A percentile compares a stretch with the other conserved stretches of the same genome.
Conservation (phyloP, 2,888 invertebrate species). For the Panopea generosa region DNA sequence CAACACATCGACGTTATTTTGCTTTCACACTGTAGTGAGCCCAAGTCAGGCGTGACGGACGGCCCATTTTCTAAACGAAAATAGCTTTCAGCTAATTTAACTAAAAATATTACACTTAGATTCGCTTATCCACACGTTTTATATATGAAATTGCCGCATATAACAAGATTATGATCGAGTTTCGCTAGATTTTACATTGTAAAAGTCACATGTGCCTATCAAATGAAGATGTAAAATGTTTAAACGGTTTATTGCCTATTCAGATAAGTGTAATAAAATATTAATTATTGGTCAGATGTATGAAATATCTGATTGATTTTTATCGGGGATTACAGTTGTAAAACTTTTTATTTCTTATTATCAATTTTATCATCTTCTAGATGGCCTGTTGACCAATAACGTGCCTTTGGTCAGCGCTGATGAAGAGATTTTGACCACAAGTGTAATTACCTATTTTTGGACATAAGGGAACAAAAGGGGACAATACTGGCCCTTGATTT, state of each 20-base stretch:
- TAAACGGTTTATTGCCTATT: constrained; percentile 39
- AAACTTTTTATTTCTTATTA: constrained; percentile 53
- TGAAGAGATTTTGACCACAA: constrained; percentile 39
- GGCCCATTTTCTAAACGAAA: constrained; percentile 31
- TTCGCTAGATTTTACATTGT: no score
- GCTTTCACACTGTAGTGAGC: background rate
- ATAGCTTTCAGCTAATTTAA: background rate
- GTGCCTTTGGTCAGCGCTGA: constrained; percentile 3
- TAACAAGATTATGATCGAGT: no score
- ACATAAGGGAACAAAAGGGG: constrained; percentile 52
- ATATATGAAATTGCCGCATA: no score
- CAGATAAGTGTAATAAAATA: constrained; percentile 45
- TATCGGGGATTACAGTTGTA: constrained; percentile 59
- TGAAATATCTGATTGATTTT: constrained; percentile 35
- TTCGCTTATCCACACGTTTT: no score
- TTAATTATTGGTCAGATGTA: constrained; percentile 37
- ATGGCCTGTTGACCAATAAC: constrained; percentile 26
- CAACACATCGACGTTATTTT: no score
- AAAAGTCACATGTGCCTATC: no score
- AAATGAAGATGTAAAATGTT: background rate
- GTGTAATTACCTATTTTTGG: constrained; percentile 48
- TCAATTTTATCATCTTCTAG: constrained; percentile 42
- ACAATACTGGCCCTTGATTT: constrained; percentile 57
- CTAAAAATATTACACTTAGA: no score
- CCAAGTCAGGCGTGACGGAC: constrained; percentile 37